Evolutionary conservation across 1,140 invertebrate genomes (phyloP), one percentile per base, ranked within the genome.

Genomic region (Drosophila bocki): DNA sequence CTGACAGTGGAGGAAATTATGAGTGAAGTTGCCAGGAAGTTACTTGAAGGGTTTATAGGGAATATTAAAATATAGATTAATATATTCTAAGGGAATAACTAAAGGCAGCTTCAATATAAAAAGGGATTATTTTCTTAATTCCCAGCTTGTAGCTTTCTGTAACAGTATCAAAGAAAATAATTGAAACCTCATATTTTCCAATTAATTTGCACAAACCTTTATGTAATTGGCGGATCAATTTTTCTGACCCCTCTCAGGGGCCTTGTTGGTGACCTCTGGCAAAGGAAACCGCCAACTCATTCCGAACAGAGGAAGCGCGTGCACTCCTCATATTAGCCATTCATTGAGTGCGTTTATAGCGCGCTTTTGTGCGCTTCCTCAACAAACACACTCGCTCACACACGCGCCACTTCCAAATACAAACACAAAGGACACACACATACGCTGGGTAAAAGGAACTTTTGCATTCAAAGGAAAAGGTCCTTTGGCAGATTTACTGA

Each of bases 401-500:
- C 8, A 41, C 26, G 11, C 33, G 12, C 26, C 42, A 64, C 48
- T 53, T 9, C 33, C 53, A 69, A 41, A 57, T 39, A 56, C 42
- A 35, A 17, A 37, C 60, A 72, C 61, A 58, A 33, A 64, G 29
- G 50, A 51, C 17, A 77, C 11, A 41, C 47, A 60, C 47, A 64
- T 51, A 57, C 44, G 51, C 12, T n/a, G 35, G 48, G 53, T 50
- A 70, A 72, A 70, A 59, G 35, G 59, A 85, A 72, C 77, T 60
- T 87, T 81, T 75, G 78, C 84, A 91, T 90, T 84, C 75, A 88
- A 88, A 85, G 85, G 82, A 78, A 79, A 88, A 88, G 81, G 81
- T 90, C 78, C 81, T 82, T 85, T 85, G 80, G 81, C 78, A 83
- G 85, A 90, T 90, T 88, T 88, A 85, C 85, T 88, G 86, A 90